Evolutionary conservation across 2,113 vertebrate species (phyloP).

Genomic region (Nycticebus coucang): DNA sequence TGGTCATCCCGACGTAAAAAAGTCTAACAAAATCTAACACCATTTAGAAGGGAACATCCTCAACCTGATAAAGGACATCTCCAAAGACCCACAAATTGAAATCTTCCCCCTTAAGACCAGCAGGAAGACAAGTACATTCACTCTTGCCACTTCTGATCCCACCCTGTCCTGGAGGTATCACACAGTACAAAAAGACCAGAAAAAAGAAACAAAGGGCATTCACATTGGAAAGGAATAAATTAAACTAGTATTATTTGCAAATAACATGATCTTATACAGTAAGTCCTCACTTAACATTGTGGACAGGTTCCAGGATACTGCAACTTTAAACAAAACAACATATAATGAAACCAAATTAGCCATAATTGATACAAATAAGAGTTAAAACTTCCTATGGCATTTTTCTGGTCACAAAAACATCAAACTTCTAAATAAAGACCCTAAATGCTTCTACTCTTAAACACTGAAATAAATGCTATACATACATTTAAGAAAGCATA

Average conservation of each 20-base stretch:
- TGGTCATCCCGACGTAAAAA: neutral
- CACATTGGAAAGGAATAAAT: neutral
- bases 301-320: neutral
- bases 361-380: neutral
- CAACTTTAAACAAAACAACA: neutral
- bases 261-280: neutral
- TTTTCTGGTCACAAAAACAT: neutral
- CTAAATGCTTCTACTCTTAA: neutral
- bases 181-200: neutral
- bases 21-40: neutral
- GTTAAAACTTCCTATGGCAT: neutral
- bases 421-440: neutral
- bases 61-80: neutral
- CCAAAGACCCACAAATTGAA: neutral
- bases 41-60: neutral
- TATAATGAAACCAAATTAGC: neutral
- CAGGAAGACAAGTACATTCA: neutral
- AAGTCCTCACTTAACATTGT: neutral
- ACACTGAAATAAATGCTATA: neutral
- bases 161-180: neutral
- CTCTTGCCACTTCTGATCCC: neutral
- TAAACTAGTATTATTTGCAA: conserved; percentile 18
- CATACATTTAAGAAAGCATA: neutral
- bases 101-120: neutral
- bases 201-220: neutral